Evolutionary conservation across 2,888 invertebrate genomes (phyloP), one percentile per base, ranked within the genome.

Genomic region (Orthosia incerta): DNA sequence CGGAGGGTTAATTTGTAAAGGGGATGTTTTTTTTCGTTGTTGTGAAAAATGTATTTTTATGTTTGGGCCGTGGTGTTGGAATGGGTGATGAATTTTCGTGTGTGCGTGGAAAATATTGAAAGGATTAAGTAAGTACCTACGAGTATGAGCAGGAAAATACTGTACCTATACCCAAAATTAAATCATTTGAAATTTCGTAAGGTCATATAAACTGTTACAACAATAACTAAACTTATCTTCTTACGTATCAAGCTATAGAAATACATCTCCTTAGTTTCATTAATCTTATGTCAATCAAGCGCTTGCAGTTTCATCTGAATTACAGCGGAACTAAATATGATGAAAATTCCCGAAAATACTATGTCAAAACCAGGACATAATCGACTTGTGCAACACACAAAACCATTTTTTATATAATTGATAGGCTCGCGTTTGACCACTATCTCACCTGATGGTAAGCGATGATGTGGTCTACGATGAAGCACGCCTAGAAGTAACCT

Each of bases 1-100:
- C 45, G 15, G 18, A 61, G 31, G 51, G 82, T 60, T 78, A 82
- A 88, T 87, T 86, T 84, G 74, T 78, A 55, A 53, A 71, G 55
- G 48, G 23, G 9, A 59, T 69, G 57, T 57, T 74, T 62, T 61
- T 61, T n/a, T 11, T 31, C 39, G 39, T 20, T 11, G 46, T 12
- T 16, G 26, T 5, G 4, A 4, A 51, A n/a, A 23, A 16, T 57
- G 4, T 23, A 11, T 48, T 56, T 51, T 51, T 57, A 60, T 53
- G 23, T 62, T 51, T 56, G 4, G 23, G 4, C 0, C 15, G 15
- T 20, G 48, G 48, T 12, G 46, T n/a, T 26, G 23, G 9, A 51
- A 46, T 57, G 46, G 46, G 18, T 79, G 39, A 46, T 57, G 26
- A 62, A 48, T 62, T 61, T 71, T 39, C 1, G n/a, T 5, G n/a